Evolutionary conservation across 1,140 invertebrate species (phyloP).

Genomic region (Chrysomallon squamiferum): DNA sequence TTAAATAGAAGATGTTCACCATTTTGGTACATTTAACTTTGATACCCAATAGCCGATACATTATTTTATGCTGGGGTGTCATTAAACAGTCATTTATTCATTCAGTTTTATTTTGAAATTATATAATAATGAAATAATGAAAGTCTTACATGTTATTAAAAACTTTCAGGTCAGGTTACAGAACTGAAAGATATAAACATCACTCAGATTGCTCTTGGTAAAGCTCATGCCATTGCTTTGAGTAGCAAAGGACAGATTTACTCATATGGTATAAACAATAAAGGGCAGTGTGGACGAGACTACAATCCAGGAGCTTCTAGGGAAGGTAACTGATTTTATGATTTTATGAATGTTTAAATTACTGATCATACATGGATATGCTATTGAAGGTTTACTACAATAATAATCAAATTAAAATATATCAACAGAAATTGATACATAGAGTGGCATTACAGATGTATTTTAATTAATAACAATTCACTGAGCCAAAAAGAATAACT

Average conservation of each 20-base stretch:
- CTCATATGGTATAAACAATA: conserved; percentile 97
- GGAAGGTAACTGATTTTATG: conserved; percentile 67
- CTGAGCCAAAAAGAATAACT: too few relatives aligned
- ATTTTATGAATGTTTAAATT: too few relatives aligned
- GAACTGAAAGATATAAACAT: conserved; percentile 80
- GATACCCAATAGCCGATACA: too few relatives aligned
- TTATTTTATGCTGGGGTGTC: too few relatives aligned
- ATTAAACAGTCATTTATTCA: too few relatives aligned
- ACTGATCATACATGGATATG: background rate
- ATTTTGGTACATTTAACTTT: too few relatives aligned
- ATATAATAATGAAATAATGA: too few relatives aligned
- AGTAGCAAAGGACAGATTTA: conserved; percentile 89
- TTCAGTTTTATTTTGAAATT: too few relatives aligned
- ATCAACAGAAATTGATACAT: background rate
- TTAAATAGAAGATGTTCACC: too few relatives aligned
- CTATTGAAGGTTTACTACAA: too few relatives aligned
- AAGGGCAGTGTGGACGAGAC: conserved; percentile 95
- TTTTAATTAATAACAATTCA: too few relatives aligned
- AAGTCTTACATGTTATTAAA: too few relatives aligned
- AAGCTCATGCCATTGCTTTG: conserved; percentile 90
- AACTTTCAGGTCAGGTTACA: conserved; percentile 61
- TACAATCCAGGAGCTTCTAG: conserved; percentile 71
- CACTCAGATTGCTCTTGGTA: conserved; percentile 88
- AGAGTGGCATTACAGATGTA: background rate
- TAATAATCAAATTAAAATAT: background rate